Percentiles rank a stretch among this genome's conserved stretches.
phyloP scores from a whole-genome alignment of 2,888 invertebrate species.

The Acanthosepion lycidas region DNA sequence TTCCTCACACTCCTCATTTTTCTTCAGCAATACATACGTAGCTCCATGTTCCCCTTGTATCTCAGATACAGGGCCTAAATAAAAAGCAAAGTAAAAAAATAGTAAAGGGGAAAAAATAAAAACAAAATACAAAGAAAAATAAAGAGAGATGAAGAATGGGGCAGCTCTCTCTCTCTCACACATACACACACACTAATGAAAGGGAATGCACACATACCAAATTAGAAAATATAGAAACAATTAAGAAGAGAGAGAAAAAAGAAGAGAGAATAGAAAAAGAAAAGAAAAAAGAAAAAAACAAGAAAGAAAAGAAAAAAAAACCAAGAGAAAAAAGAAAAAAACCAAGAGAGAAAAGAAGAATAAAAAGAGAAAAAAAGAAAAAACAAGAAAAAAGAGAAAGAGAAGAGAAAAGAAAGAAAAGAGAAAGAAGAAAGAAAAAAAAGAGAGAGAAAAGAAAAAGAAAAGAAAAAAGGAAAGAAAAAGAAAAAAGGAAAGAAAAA shows the following conservation, averaged over 20 bases:
- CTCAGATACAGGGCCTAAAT: conserved; percentile 59
- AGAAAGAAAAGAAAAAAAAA: accelerated
- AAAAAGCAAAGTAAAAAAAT: neutral
- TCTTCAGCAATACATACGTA: conserved; percentile 65
- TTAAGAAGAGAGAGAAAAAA: neutral
- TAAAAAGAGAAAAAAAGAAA: too few relatives aligned
- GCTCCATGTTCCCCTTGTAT: conserved; percentile 61
- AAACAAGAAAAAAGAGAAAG: too few relatives aligned
- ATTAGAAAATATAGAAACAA: too few relatives aligned
- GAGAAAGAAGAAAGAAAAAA: neutral
- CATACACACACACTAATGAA: too few relatives aligned
- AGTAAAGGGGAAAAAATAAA: neutral
- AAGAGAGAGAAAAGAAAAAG: neutral
- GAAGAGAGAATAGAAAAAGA: neutral
- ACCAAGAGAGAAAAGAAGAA: too few relatives aligned
- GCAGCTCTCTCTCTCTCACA: too few relatives aligned
- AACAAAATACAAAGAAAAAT: too few relatives aligned
- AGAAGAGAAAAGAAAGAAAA: neutral
- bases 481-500: too few relatives aligned
- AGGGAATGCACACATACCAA: too few relatives aligned
- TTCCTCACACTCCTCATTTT: conserved; percentile 60
- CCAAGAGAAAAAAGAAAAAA: too few relatives aligned
- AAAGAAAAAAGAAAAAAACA: neutral
- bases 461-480: too few relatives aligned
- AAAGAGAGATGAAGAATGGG: too few relatives aligned